Percentiles rank a stretch among this genome's conserved stretches.
Conservation (phyloP, 2,797 vertebrate genomes). For the Eulemur albifrons region DNA sequence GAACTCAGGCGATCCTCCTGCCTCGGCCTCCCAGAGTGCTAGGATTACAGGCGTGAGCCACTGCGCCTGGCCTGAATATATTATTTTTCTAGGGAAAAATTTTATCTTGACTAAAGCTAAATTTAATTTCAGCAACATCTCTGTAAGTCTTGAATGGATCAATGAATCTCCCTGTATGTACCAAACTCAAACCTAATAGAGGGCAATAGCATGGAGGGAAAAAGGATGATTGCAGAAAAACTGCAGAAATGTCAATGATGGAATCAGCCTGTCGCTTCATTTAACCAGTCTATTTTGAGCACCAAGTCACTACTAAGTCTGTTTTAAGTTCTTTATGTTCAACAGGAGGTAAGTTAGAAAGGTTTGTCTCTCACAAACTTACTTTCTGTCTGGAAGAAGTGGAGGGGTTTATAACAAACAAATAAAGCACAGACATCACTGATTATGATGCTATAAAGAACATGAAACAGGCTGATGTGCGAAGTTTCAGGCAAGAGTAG, state of each 20-base stretch:
- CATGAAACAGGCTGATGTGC: fast-evolving
- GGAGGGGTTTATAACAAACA: not conserved
- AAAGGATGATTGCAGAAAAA: not conserved
- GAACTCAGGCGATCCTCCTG: too few species aligned
- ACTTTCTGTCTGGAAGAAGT: not conserved
- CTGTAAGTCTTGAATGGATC: not conserved
- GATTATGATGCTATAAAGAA: not conserved
- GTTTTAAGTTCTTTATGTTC: not conserved
- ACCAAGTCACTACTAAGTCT: not conserved
- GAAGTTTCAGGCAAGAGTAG: too few species aligned
- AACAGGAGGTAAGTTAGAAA: not conserved
- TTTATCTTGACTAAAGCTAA: not conserved
- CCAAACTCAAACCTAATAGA: not conserved
- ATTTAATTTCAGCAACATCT: not conserved
- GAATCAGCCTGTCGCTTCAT: not conserved
- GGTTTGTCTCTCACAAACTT: not conserved
- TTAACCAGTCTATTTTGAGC: not conserved
- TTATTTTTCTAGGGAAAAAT: not conserved
- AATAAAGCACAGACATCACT: not conserved
- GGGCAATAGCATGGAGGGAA: fast-evolving
- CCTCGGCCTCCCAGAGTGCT: too few species aligned
- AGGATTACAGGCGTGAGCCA: too few species aligned
- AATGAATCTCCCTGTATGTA: not conserved
- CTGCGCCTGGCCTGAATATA: not conserved
- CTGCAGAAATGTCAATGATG: not conserved